Evolutionary conservation across 2,888 invertebrate species (phyloP).

Genomic region (Eretmocerus hayati): DNA sequence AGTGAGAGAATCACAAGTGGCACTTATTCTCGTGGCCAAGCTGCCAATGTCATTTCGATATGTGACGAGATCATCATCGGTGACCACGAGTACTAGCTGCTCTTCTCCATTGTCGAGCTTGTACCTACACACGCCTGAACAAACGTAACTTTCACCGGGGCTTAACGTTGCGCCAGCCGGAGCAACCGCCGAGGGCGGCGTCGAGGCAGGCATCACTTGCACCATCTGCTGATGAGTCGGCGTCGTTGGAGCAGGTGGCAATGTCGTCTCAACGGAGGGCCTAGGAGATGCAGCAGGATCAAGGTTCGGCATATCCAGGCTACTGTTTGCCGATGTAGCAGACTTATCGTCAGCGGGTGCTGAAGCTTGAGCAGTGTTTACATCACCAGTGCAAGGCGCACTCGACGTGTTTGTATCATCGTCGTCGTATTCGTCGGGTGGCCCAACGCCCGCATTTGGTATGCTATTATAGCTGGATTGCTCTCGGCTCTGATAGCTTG

Average conservation of each 20-base stretch:
- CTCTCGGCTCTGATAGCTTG: conserved; percentile 16
- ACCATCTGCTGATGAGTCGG: background rate
- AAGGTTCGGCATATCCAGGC: background rate
- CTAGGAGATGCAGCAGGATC: background rate
- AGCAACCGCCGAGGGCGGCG: background rate
- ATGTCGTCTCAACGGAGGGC: background rate
- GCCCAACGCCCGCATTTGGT: conserved; percentile 29
- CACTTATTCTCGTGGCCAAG: conserved; percentile 19
- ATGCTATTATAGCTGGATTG: background rate
- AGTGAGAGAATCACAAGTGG: conserved; percentile 19
- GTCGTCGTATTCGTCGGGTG: conserved; percentile 41
- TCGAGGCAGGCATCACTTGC: background rate
- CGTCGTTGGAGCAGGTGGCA: background rate
- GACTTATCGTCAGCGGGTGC: too few relatives aligned
- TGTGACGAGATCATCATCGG: conserved; percentile 22
- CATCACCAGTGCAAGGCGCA: background rate
- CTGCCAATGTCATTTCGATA: conserved; percentile 20
- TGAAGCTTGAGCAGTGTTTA: too few relatives aligned
- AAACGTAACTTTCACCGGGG: conserved; percentile 13
- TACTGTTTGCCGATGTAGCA: background rate
- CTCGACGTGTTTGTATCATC: conserved; percentile 1
- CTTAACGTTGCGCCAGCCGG: background rate
- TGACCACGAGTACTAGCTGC: conserved; percentile 20
- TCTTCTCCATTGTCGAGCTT: conserved; percentile 15
- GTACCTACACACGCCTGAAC: conserved; percentile 21